phyloP scores from a whole-genome alignment of 1,140 invertebrate genomes.

The Pseudomyrmex sp. region DNA sequence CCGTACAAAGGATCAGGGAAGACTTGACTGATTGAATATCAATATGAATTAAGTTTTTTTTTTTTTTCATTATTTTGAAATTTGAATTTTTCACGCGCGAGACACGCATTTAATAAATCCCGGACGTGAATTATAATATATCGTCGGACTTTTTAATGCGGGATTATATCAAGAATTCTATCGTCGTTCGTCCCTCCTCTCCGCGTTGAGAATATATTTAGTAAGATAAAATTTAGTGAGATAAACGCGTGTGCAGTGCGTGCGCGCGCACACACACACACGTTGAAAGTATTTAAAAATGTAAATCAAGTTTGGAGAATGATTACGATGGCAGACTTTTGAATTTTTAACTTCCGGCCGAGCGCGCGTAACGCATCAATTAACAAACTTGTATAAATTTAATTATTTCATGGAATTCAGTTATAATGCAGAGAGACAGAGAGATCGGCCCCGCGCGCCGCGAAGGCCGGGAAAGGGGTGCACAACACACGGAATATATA shows the following conservation, averaged over 20 bases:
- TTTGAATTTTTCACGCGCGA: constrained; percentile 24
- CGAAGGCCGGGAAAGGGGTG: neutral
- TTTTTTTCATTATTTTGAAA: constrained; percentile 13
- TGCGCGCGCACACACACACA: neutral
- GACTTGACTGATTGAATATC: constrained; percentile 10
- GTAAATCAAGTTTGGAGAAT: constrained; percentile 42
- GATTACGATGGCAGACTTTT: constrained; percentile 28
- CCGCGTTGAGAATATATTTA: constrained; percentile 9
- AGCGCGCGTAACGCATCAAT: constrained; percentile 39
- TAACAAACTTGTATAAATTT: constrained; percentile 62
- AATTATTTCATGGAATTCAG: constrained; percentile 58
- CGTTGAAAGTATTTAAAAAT: constrained; percentile 38
- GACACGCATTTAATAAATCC: constrained; percentile 10
- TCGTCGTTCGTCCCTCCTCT: neutral
- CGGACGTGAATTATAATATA: neutral
- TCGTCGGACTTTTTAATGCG: constrained; percentile 27
- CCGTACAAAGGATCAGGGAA: constrained; percentile 4
- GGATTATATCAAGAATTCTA: constrained; percentile 20
- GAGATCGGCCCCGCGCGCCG: neutral
- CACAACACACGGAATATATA: constrained; percentile 14
- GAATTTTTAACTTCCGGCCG: constrained; percentile 39
- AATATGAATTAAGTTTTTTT: constrained; percentile 22
- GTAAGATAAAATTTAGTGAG: too few species aligned
- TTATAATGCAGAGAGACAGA: constrained; percentile 41
- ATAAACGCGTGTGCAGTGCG: too few species aligned